These are phyloP conservation scores for Dicentrarchus labrax DNA, from an alignment of 2,113 vertebrate genomes.

Conservation along the genomic window DNA sequence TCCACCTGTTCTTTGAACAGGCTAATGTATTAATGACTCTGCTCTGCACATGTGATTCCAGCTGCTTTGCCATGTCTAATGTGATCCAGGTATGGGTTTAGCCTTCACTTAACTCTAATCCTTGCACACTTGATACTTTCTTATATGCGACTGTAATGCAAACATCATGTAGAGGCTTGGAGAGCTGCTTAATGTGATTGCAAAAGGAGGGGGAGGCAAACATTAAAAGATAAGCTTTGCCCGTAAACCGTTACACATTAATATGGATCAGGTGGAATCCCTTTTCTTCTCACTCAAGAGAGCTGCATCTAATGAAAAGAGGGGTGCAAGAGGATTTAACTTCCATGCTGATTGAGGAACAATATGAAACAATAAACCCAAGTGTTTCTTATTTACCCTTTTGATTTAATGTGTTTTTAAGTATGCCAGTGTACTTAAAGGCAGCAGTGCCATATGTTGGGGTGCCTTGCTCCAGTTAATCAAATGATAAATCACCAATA, in stretches of 20 bases:
- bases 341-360: slow-evolving; percentile 48
- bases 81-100: slow-evolving; percentile 72
- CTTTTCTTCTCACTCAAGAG: slow-evolving; percentile 28
- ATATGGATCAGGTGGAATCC: slow-evolving; percentile 71
- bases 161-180: slow-evolving; percentile 66
- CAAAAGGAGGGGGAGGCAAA: slow-evolving; percentile 44
- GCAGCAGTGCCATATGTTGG: slow-evolving; percentile 50
- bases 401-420: slow-evolving; percentile 71
- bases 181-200: slow-evolving; percentile 70
- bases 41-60: slow-evolving; percentile 46
- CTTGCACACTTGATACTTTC: slow-evolving; percentile 64
- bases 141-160: slow-evolving; percentile 70
- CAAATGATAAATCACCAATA: slow-evolving; percentile 63
- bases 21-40: slow-evolving; percentile 43
- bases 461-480: slow-evolving; percentile 53
- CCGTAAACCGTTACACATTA: slow-evolving; percentile 65
- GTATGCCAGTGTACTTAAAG: slow-evolving; percentile 37
- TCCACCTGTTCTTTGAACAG: slow-evolving; percentile 60
- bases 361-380: slow-evolving; percentile 64
- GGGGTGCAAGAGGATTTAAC: slow-evolving; percentile 45
- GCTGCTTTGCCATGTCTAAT: slow-evolving; percentile 66
- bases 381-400: slow-evolving; percentile 71
- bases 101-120: slow-evolving; percentile 70
- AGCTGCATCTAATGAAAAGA: slow-evolving; percentile 39
- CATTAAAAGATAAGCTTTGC: slow-evolving; percentile 70